These are phyloP conservation scores for Cremastinae sp. DNA, from an alignment of 2,888 invertebrate species.

Conservation along the genomic window DNA sequence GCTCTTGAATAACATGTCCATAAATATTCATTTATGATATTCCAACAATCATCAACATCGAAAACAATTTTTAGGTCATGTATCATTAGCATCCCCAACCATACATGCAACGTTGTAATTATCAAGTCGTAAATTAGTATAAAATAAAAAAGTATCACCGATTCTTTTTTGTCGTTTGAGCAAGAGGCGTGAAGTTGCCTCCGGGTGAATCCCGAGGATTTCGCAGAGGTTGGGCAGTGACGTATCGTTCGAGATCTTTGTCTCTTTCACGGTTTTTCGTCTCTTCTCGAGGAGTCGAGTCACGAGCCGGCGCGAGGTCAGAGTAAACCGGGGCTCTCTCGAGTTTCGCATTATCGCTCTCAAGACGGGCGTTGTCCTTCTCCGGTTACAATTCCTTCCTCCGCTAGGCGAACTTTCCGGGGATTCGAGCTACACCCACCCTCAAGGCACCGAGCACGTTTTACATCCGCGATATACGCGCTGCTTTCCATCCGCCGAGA, in stretches of 20 bases:
- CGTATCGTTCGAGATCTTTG: conserved; percentile 43
- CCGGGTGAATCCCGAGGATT: conserved; percentile 1
- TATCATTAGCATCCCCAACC: too few relatives aligned
- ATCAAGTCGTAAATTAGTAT: too few relatives aligned
- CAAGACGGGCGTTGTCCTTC: conserved; percentile 53
- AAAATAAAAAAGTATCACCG: not conserved
- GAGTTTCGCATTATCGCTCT: conserved; percentile 58
- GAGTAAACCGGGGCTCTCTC: conserved; percentile 53
- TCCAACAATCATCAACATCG: too few relatives aligned
- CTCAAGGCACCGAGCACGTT: conserved; percentile 2
- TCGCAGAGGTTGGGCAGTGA: conserved; percentile 38
- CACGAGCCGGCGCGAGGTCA: conserved; percentile 41
- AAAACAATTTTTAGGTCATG: too few relatives aligned
- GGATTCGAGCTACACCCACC: conserved; percentile 25
- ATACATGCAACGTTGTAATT: too few relatives aligned
- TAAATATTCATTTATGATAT: too few relatives aligned
- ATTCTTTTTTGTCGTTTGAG: not conserved
- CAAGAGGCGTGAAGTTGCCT: conserved; percentile 30
- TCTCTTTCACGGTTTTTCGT: conserved; percentile 6
- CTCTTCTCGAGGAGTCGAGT: conserved; percentile 35
- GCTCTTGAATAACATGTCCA: too few relatives aligned
- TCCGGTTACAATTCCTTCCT: conserved; percentile 53
- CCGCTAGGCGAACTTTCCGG: conserved; percentile 38
- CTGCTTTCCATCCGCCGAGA: conserved; percentile 9
- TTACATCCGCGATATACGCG: conserved; percentile 2